Percentiles rank a stretch among this genome's conserved stretches.
These are phyloP conservation scores for Phenacoccus solenopsis DNA, from an alignment of 1,140 invertebrate species.

Conservation along the genomic window DNA sequence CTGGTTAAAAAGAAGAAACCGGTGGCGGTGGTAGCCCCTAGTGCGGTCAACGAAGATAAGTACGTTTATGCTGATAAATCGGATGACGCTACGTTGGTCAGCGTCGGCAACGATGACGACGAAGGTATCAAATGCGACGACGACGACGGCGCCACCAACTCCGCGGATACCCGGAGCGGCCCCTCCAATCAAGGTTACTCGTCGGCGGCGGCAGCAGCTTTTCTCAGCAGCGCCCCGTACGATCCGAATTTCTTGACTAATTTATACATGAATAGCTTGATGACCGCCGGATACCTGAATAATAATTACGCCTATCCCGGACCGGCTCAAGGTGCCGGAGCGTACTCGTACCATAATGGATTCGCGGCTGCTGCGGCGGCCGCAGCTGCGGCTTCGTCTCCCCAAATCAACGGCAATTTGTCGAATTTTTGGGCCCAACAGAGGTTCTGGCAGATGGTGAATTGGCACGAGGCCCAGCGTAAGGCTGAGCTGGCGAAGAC, in stretches of 20 bases:
- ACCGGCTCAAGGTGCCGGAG: too few relatives aligned
- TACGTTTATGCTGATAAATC: not conserved
- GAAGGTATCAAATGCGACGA: not conserved
- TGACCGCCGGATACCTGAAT: not conserved
- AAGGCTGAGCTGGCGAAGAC: not conserved
- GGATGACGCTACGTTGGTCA: not conserved
- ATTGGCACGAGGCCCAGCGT: constrained; percentile 19
- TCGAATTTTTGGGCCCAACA: constrained; percentile 34
- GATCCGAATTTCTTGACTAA: constrained; percentile 39
- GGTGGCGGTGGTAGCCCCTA: constrained; percentile 36
- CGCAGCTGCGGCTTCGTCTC: not conserved
- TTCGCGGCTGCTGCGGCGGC: not conserved
- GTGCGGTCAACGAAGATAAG: constrained; percentile 23
- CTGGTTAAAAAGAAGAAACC: constrained; percentile 35
- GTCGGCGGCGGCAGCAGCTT: constrained; percentile 8
- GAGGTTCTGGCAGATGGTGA: constrained; percentile 35
- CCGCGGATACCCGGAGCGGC: not conserved
- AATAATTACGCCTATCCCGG: constrained; percentile 10
- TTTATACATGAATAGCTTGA: constrained; percentile 43
- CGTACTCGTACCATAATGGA: not conserved
- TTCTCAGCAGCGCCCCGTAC: not conserved
- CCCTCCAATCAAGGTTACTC: too few relatives aligned
- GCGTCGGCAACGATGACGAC: not conserved
- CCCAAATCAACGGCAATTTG: constrained; percentile 24
- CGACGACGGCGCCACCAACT: too few relatives aligned